Conservation (phyloP, 1,140 invertebrate genomes). For the Glossosoma conforme region DNA sequence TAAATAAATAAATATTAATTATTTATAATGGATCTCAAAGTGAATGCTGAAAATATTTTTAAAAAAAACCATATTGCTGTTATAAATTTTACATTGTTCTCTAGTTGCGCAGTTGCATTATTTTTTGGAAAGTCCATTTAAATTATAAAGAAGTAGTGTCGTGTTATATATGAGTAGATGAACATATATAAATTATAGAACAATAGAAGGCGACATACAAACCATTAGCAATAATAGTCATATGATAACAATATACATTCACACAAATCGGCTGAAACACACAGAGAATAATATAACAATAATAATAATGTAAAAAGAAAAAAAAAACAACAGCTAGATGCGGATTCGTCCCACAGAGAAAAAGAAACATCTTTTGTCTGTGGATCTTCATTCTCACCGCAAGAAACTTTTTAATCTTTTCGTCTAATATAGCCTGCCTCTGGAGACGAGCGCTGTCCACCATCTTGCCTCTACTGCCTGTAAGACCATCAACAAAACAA, state of each 20-base stretch:
- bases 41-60: no score
- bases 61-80: no score
- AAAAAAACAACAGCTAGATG: conserved; percentile 16
- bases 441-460: conserved; percentile 60
- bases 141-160: no score
- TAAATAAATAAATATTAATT: no score
- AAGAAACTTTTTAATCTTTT: conserved; percentile 92
- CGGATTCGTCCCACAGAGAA: conserved; percentile 32
- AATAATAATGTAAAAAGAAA: conserved; percentile 22
- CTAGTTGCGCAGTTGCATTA: no score
- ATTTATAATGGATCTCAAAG: no score
- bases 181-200: no score
- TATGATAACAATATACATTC: conserved; percentile 21
- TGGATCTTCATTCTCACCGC: conserved; percentile 63
- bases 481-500: conserved; percentile 28
- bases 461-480: conserved; percentile 53
- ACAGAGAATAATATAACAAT: conserved; percentile 12
- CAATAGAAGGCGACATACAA: conserved; percentile 1
- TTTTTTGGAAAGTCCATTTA: no score
- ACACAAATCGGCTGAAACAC: conserved; percentile 29
- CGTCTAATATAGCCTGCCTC: conserved; percentile 80
- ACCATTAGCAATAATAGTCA: conserved; percentile 14
- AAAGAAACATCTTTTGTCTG: conserved; percentile 19
- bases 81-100: no score
- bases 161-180: no score